These are phyloP conservation scores for Laothoe populi DNA, from an alignment of 2,888 invertebrate species.

Conservation along the genomic window DNA sequence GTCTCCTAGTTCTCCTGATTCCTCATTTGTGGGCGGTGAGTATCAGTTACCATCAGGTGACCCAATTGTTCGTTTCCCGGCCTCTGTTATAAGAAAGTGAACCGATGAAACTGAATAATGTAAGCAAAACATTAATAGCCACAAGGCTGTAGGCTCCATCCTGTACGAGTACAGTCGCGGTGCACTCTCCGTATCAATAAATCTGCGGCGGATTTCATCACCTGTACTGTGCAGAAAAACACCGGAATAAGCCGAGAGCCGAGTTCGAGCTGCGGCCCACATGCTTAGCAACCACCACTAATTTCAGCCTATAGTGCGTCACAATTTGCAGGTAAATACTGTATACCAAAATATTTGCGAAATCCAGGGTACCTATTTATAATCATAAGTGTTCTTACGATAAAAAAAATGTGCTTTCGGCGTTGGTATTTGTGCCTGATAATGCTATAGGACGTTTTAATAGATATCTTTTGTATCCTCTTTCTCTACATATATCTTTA, in stretches of 20 bases:
- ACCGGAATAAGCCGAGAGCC: background rate
- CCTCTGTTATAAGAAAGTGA: no score
- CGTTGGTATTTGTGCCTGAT: no score
- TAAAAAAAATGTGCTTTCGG: no score
- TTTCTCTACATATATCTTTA: no score
- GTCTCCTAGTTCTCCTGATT: no score
- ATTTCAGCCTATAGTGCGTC: slow-evolving; percentile 19
- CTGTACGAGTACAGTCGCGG: background rate
- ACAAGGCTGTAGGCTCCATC: slow-evolving; percentile 9
- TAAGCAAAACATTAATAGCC: slow-evolving; percentile 18
- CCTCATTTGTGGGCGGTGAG: no score
- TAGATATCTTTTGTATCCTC: no score
- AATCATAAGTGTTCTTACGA: background rate
- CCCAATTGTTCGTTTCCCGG: no score
- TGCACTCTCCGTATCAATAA: slow-evolving; percentile 6
- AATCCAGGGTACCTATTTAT: slow-evolving; percentile 18
- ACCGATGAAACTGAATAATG: background rate
- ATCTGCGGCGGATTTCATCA: slow-evolving; percentile 2
- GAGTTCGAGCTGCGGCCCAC: slow-evolving; percentile 4
- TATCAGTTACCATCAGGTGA: no score
- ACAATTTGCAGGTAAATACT: slow-evolving; percentile 12
- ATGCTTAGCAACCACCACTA: slow-evolving; percentile 15
- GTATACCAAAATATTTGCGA: slow-evolving; percentile 11
- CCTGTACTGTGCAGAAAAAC: slow-evolving; percentile 1
- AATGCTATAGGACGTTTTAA: no score